phyloP scores from a whole-genome alignment of 2,797 vertebrate genomes.

The Peromyscus attwateri region DNA sequence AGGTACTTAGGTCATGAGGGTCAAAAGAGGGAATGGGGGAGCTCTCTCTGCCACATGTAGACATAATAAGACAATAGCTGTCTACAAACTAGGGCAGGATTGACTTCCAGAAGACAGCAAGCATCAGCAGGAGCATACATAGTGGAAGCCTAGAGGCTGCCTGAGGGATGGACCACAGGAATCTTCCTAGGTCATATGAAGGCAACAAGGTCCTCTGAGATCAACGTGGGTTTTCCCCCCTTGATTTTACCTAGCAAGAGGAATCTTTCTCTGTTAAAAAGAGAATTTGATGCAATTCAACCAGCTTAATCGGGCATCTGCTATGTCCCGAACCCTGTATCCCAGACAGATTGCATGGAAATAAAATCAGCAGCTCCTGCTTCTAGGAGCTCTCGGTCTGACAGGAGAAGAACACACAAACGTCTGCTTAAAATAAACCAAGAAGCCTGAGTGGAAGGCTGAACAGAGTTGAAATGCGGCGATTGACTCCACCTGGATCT shows the following conservation, averaged over 20 bases:
- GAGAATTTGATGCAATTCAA: slow-evolving; percentile 27
- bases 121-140: too few species aligned
- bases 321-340: not conserved
- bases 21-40: not conserved
- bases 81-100: not conserved
- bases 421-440: slow-evolving; percentile 64
- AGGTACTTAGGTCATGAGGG: not conserved
- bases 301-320: not conserved
- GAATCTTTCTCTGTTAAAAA: not conserved
- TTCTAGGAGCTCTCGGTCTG: not conserved
- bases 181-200: not conserved
- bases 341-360: slow-evolving; percentile 48
- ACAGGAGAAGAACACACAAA: not conserved
- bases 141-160: not conserved
- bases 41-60: not conserved
- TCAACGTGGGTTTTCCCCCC: not conserved
- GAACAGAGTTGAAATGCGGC: not conserved
- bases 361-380: slow-evolving; percentile 51
- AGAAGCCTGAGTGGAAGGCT: not conserved
- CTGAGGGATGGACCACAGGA: not conserved
- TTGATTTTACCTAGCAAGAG: not conserved
- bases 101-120: not conserved
- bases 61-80: not conserved
- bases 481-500: slow-evolving; percentile 4
- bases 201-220: not conserved